phyloP scores from a whole-genome alignment of 2,113 vertebrate genomes.

The Saguinus midas region DNA sequence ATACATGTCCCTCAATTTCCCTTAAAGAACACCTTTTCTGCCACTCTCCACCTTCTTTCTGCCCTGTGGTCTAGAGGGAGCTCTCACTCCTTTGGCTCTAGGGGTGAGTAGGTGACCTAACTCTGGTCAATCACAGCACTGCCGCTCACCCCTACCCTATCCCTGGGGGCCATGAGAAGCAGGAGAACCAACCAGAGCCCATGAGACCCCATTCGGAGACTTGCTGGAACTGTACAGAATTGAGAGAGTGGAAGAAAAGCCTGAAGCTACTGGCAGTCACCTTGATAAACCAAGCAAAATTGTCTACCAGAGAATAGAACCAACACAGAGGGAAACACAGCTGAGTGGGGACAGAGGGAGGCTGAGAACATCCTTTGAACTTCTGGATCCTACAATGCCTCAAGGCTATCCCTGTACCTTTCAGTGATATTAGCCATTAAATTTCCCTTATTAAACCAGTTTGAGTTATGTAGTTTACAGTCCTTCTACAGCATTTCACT shows the following conservation, averaged over 20 bases:
- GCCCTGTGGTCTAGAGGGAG: not conserved
- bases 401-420: not conserved
- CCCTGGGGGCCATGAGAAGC: fast-evolving
- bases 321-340: not conserved
- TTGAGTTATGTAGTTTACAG: not conserved
- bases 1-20: not conserved
- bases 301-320: not conserved
- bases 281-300: not conserved
- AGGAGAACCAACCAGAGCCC: not conserved
- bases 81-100: not conserved
- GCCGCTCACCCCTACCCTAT: no score
- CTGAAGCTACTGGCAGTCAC: not conserved
- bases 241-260: not conserved
- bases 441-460: not conserved
- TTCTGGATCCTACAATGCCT: not conserved
- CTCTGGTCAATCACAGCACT: not conserved
- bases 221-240: not conserved
- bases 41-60: not conserved
- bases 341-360: not conserved
- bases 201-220: not conserved
- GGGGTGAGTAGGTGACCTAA: not conserved
- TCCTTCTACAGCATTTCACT: not conserved
- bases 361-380: not conserved
- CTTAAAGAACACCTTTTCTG: not conserved
- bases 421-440: not conserved